A percentile compares a stretch with the other conserved stretches of the same genome.
Evolutionary conservation across 2,888 invertebrate species (phyloP).

Genomic region (Blastobasis lacticolella): DNA sequence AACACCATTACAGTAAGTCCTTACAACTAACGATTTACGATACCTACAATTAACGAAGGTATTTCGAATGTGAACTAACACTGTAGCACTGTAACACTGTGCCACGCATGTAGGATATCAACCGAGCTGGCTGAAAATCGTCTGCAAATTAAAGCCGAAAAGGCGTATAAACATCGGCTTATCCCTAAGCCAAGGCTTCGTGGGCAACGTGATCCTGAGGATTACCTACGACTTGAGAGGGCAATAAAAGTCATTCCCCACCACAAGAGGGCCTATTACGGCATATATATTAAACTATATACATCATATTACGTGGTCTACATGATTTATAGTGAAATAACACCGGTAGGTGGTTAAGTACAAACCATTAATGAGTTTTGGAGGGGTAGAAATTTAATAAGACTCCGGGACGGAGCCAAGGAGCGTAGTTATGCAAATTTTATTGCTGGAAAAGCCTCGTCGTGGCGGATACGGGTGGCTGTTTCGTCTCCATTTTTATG

Average conservation of each 20-base stretch:
- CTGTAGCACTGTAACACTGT: too few species aligned
- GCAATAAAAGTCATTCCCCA: constrained; percentile 57
- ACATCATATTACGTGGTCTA: constrained; percentile 18
- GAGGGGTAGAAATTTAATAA: constrained; percentile 73
- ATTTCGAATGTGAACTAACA: too few species aligned
- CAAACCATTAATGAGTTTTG: constrained; percentile 71
- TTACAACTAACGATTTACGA: too few species aligned
- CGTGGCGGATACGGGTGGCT: constrained; percentile 31
- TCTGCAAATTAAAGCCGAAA: constrained; percentile 24
- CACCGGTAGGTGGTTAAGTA: constrained; percentile 65
- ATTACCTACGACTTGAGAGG: constrained; percentile 51
- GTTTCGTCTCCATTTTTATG: too few species aligned
- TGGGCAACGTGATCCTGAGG: constrained; percentile 25
- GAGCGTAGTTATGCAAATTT: constrained; percentile 73
- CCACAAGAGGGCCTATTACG: constrained; percentile 26
- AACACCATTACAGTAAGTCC: too few species aligned
- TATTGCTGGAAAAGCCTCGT: constrained; percentile 62
- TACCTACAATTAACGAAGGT: too few species aligned
- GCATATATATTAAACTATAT: constrained; percentile 21
- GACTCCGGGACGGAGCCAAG: constrained; percentile 58
- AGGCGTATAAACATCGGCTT: constrained; percentile 55
- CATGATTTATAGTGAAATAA: constrained; percentile 66
- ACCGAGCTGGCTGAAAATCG: background rate
- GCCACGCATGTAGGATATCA: too few species aligned
- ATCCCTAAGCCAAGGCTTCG: constrained; percentile 35